Evolutionary conservation across 2,113 vertebrate genomes (phyloP).

Genomic region (Lasiurus borealis): DNA sequence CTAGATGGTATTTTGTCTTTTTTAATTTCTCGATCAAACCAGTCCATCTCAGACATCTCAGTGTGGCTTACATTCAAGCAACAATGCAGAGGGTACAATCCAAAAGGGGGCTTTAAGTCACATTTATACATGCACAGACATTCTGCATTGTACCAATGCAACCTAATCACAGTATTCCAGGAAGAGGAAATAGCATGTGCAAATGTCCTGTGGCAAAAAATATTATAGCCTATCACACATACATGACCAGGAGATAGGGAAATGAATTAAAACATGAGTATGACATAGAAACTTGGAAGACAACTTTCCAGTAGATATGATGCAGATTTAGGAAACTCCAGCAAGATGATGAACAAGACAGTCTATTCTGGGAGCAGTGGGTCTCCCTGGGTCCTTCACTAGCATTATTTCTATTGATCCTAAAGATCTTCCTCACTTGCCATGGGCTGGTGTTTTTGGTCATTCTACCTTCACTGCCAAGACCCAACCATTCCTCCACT

Average conservation of each 20-base stretch:
- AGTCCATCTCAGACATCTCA: neutral
- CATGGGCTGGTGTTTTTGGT: neutral
- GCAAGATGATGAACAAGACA: neutral
- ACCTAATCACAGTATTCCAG: neutral
- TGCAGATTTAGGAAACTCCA: neutral
- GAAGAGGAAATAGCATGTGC: no score
- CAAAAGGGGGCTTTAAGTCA: neutral
- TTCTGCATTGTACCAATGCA: neutral
- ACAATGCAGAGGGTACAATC: neutral
- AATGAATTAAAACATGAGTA: neutral
- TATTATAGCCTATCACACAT: neutral
- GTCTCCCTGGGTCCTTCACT: accelerated
- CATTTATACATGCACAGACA: neutral
- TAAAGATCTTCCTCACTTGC: neutral
- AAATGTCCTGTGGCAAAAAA: no score
- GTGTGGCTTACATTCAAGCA: neutral
- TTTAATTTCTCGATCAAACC: neutral
- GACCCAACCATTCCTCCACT: neutral
- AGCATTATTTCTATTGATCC: neutral
- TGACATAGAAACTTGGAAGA: neutral
- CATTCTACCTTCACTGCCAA: neutral
- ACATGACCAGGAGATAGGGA: neutral
- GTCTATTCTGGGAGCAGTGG: neutral
- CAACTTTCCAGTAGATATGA: neutral
- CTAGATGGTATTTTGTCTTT: neutral